phyloP scores from a whole-genome alignment of 2,113 vertebrate species.

The Toxostoma redivivum region DNA sequence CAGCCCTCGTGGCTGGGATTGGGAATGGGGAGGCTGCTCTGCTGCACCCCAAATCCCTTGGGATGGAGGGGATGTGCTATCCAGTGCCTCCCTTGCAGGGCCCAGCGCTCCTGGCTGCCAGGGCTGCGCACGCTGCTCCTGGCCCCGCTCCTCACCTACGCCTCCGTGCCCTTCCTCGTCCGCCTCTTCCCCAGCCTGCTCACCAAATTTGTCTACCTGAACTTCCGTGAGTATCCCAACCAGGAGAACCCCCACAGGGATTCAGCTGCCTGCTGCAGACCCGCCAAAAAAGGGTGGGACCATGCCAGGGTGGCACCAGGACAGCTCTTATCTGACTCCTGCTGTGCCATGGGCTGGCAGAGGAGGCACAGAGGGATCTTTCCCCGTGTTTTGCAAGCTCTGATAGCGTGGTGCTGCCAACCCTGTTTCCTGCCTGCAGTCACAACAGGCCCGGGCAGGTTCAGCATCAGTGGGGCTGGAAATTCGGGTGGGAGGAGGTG shows the following conservation, averaged over 20 bases:
- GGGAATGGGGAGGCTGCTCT: accelerated
- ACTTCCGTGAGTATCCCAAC: slow-evolving; percentile 66
- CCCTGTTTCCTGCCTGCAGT: not conserved
- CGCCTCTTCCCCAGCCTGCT: slow-evolving; percentile 65
- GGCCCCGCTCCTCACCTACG: slow-evolving; percentile 40
- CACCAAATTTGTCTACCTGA: slow-evolving; percentile 68
- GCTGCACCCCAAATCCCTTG: not conserved
- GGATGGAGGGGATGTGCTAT: not conserved
- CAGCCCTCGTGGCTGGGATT: accelerated
- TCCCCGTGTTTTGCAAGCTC: not conserved
- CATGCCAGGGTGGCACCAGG: accelerated
- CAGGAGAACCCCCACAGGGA: accelerated
- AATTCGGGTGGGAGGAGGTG: not conserved
- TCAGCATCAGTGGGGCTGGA: not conserved
- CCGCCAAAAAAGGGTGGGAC: not conserved
- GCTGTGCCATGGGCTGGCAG: not conserved
- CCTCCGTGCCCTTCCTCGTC: slow-evolving; percentile 64
- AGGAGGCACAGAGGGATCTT: not conserved
- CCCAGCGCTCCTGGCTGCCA: not conserved
- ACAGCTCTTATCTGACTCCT: accelerated
- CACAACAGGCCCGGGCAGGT: not conserved
- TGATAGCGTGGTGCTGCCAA: not conserved
- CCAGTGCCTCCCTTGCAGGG: not conserved
- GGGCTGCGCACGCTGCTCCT: slow-evolving; percentile 15
- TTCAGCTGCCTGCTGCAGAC: not conserved